Base-by-base conservation (phyloP, 2,113 vertebrate species). In the Sarotherodon lohbergeri region DNA sequence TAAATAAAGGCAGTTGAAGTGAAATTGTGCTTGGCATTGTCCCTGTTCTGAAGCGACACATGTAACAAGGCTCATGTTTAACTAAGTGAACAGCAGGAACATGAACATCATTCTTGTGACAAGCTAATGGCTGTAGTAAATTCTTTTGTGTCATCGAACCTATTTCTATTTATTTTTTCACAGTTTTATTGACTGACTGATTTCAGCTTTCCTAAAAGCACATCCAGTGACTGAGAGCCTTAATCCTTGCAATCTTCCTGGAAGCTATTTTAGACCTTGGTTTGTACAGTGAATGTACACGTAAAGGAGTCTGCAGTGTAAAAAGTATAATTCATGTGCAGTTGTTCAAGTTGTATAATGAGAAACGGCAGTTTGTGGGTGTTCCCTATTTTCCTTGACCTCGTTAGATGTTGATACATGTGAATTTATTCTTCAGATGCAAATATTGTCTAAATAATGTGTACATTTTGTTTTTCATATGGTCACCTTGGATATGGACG, bases 331-430 rank as follows among this genome's bases (percentile, higher is more conserved):
- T 71, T 41, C 4, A 71, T 41, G 6, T 0, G 36, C 34, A 9
- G 63, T 41, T 71, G 63, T 71, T 71, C 11, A 9, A 22, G 63
- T 43, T 71, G 63, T 14, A 71, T 43, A 71, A 0, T 9, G n/a
- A 68, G 36, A 41, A 41, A 68, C 4, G 0, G 0, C 36, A 3
- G 7, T 68, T 68, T 68, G 7, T 8, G n/a, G 7, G 36, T 71
- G 19, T 41, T 71, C 7, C n/a, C 12, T 41, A 14, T 24, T 71
- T 71, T 71, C 12, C 19, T 71, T 41, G 63, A 41, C 63, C 12
- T 24, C 0, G 1, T 71, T 71, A 66, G 32, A 41, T 41, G 36
- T n/a, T 71, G 41, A 73, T 43, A 16, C 66, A 24, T 27, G 36
- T 71, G 34, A 71, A 24, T 71, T 41, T 41, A 71, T 41, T 41